These are phyloP conservation scores for Ascidia mentula DNA, from an alignment of 23 tunicate genomes.

Conservation along the genomic window DNA sequence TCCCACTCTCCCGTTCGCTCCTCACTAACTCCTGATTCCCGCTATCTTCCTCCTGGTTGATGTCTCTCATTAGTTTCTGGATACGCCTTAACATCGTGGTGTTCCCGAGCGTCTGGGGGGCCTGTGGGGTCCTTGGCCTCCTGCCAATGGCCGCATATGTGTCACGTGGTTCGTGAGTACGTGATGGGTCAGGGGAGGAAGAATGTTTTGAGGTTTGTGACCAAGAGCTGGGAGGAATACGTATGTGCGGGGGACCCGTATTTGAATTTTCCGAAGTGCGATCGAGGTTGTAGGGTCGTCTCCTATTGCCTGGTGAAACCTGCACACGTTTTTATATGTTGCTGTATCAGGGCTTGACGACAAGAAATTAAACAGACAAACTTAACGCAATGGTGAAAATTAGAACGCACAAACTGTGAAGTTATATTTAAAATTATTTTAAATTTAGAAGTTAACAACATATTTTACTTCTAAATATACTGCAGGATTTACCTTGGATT, in stretches of 20 bases:
- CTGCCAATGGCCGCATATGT: background rate
- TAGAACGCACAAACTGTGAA: no score
- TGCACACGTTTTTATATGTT: background rate
- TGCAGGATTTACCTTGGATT: no score
- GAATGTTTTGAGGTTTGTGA: background rate
- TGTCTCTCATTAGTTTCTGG: background rate
- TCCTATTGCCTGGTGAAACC: background rate
- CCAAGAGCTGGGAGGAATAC: background rate
- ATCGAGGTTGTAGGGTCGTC: background rate
- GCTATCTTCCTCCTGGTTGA: no score
- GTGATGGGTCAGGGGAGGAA: background rate
- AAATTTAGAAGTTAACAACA: no score
- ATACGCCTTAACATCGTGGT: background rate
- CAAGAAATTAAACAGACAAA: no score
- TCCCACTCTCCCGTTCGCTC: constrained; percentile 62
- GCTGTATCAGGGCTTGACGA: no score
- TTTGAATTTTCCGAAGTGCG: background rate
- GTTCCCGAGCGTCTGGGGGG: background rate
- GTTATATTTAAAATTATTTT: no score
- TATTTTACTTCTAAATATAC: no score
- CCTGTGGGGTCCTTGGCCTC: background rate
- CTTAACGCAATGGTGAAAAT: no score
- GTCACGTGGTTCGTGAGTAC: background rate
- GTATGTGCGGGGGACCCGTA: background rate
- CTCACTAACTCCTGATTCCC: constrained; percentile 5